These are phyloP conservation scores for Cottoperca gobio DNA, from an alignment of 2,797 vertebrate species.

Conservation along the genomic window DNA sequence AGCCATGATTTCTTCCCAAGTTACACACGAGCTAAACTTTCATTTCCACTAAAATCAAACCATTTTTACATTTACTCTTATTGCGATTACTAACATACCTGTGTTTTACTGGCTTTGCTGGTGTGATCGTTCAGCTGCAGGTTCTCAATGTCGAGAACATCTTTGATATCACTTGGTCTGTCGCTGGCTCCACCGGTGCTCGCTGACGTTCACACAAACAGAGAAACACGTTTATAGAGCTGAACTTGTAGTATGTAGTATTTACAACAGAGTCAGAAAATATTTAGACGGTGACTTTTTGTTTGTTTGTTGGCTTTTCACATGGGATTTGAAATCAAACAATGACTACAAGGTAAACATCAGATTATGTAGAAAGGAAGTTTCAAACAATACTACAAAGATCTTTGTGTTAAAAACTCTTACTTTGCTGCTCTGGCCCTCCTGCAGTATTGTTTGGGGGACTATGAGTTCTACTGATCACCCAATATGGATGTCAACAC, in stretches of 20 bases:
- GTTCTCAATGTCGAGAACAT: conserved; percentile 80
- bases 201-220: conserved; percentile 35
- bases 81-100: conserved; percentile 65
- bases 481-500: too few species aligned
- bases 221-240: background rate
- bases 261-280: background rate
- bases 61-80: background rate
- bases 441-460: too few species aligned
- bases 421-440: too few species aligned
- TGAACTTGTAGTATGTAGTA: conserved; percentile 10
- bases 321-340: background rate
- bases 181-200: conserved; percentile 67
- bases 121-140: conserved; percentile 72
- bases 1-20: background rate
- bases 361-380: background rate
- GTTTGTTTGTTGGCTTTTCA: background rate
- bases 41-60: background rate
- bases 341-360: background rate
- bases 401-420: background rate
- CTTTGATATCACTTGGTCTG: conserved; percentile 73
- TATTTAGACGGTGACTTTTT: background rate
- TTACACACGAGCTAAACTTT: background rate
- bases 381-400: background rate
- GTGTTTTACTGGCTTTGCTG: conserved; percentile 79
- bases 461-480: too few species aligned